Base-by-base conservation (phyloP, 2,888 invertebrate genomes). In the Raillietiella orientalis region DNA sequence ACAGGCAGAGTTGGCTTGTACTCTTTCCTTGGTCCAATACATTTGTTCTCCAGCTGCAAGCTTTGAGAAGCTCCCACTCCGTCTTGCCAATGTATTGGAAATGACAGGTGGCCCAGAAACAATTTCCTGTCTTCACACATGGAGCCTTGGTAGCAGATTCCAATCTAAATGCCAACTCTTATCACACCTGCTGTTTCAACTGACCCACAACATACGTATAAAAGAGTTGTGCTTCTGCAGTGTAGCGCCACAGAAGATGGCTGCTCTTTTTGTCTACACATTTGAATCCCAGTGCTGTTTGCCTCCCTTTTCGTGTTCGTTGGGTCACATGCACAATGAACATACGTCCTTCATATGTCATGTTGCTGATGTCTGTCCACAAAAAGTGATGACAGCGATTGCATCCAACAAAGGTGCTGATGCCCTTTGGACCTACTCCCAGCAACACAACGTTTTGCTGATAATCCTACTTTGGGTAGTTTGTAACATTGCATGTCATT, bases 261-360 rank as follows among this genome's bases (percentile, higher is more conserved):
- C 87, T 87, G 27, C 79, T 69, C 22, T 74, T 64, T 24, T 74
- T 70, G 35, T 72, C 71, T 28, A 75, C 71, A 51, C 90, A 90
- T 47, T 82, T 79, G 52, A 82, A 90, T 10, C 90, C 87, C 33
- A 87, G n/a, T n/a, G n/a, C 22, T 74, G 64, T 24, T 74, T 70
- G 35, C 72, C 71, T 28, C 75, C 71, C 51, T 90, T 90, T 47
- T 82, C 79, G 52, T 82, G 90, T 10, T 90, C 87, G 33, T 87
- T 77, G 71, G 39, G 71, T 71, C 30, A 84, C 57, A 47, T 87
- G 84, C 28, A 84, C 71, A 36, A 87, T 82, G 43, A 93, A 84
- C 75, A 90, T 87, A 50, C 84, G 74, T 13, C 87, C 84, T 44
- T 87, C 82, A 42, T 79, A 93, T 46, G 90, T 87, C 36, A 90